phyloP scores from a whole-genome alignment of 2,113 vertebrate species.

The Sisor rabdophorus region DNA sequence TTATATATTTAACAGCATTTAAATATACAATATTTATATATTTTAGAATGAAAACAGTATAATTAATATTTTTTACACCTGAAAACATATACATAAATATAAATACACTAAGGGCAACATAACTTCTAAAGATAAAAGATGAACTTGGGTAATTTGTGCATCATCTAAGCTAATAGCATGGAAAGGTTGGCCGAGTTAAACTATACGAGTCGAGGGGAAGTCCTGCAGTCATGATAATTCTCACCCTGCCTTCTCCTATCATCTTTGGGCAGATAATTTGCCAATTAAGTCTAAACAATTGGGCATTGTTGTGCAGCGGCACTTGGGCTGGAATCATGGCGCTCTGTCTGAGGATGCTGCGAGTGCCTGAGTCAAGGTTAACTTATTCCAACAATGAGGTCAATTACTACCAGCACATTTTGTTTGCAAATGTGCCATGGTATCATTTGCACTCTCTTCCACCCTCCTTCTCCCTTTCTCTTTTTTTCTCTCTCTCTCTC shows the following conservation, averaged over 20 bases:
- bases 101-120: constrained; percentile 69
- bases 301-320: constrained; percentile 18
- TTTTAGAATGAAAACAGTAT: background rate
- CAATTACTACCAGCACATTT: constrained; percentile 44
- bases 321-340: constrained; percentile 21
- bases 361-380: constrained; percentile 46
- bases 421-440: constrained; percentile 39
- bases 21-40: background rate
- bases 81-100: no score
- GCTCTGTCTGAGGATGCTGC: constrained; percentile 33
- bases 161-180: constrained; percentile 3
- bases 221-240: constrained; percentile 26
- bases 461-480: background rate
- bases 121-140: constrained; percentile 73
- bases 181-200: background rate
- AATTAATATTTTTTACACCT: background rate
- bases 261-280: constrained; percentile 39
- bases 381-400: constrained; percentile 44
- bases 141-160: constrained; percentile 56
- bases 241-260: constrained; percentile 18
- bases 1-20: background rate
- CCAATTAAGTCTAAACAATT: constrained; percentile 39
- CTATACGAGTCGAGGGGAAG: constrained; percentile 9
- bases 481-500: background rate
- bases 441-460: constrained; percentile 15